Conservation (phyloP, 2,113 vertebrate genomes). For the Nannospalax galili region DNA sequence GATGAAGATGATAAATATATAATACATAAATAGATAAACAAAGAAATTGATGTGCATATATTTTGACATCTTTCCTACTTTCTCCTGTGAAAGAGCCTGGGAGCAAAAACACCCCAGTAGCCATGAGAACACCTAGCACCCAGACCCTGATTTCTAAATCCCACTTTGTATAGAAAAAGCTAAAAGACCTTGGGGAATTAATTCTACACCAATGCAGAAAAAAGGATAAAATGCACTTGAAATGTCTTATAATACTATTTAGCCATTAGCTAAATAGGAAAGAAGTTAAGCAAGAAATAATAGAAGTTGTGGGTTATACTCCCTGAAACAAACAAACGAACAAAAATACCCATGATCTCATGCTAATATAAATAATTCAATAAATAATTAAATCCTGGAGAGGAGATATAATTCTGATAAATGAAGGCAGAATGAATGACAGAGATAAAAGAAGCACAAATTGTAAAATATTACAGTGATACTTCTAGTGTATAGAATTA, state of each 20-base stretch:
- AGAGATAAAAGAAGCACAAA: neutral
- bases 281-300: neutral
- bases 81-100: neutral
- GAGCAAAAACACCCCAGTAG: neutral
- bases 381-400: neutral
- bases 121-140: neutral
- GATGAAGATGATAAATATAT: too few species aligned
- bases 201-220: neutral
- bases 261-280: neutral
- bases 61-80: neutral
- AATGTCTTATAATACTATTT: neutral
- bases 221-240: neutral
- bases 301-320: neutral
- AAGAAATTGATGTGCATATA: neutral
- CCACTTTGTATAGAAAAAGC: neutral
- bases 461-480: neutral
- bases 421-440: neutral
- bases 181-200: neutral
- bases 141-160: neutral
- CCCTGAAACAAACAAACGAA: conserved; percentile 6
- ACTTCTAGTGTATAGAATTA: neutral
- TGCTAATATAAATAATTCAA: neutral
- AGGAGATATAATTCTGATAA: neutral
- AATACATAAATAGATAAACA: neutral
- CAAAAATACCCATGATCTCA: neutral